Conservation (phyloP, 2,888 invertebrate species). For the Oscheius sp. region DNA sequence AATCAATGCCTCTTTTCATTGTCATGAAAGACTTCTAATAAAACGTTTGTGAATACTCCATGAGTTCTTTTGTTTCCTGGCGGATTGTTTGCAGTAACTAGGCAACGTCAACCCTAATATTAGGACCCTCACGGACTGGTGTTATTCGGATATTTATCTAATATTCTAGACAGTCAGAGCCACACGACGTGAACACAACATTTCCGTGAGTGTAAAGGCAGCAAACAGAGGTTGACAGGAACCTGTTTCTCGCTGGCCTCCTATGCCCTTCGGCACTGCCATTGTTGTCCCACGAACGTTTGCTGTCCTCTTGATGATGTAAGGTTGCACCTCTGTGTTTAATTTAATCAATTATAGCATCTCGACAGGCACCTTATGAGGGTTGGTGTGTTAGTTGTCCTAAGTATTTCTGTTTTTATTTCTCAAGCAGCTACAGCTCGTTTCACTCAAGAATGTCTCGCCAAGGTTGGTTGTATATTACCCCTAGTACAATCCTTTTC, state of each 20-base stretch:
- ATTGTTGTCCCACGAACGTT: slow-evolving; percentile 32
- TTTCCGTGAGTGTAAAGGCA: slow-evolving; percentile 29
- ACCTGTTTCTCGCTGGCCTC: slow-evolving; percentile 26
- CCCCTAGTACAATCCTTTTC: background rate
- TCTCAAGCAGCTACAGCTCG: background rate
- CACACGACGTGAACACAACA: slow-evolving; percentile 4
- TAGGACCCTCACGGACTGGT: background rate
- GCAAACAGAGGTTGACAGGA: slow-evolving; percentile 36
- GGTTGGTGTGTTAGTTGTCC: background rate
- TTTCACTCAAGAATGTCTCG: slow-evolving; percentile 11
- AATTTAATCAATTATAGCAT: slow-evolving; percentile 1
- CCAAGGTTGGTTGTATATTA: background rate
- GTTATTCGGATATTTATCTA: background rate
- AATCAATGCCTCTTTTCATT: slow-evolving; percentile 15
- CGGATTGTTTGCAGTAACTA: too few relatives aligned
- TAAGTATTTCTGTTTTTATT: background rate
- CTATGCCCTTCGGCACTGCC: slow-evolving; percentile 32
- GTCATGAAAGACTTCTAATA: slow-evolving; percentile 32
- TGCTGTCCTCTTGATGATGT: slow-evolving; percentile 7
- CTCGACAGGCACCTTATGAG: background rate
- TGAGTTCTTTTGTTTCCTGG: too few relatives aligned
- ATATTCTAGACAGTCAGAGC: background rate
- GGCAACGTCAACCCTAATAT: background rate
- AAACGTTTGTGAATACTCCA: slow-evolving; percentile 19
- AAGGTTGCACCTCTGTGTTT: background rate